A percentile compares a stretch with the other conserved stretches of the same genome.
phyloP scores from a whole-genome alignment of 1,140 invertebrate genomes.

The Eurosta solidaginis region DNA sequence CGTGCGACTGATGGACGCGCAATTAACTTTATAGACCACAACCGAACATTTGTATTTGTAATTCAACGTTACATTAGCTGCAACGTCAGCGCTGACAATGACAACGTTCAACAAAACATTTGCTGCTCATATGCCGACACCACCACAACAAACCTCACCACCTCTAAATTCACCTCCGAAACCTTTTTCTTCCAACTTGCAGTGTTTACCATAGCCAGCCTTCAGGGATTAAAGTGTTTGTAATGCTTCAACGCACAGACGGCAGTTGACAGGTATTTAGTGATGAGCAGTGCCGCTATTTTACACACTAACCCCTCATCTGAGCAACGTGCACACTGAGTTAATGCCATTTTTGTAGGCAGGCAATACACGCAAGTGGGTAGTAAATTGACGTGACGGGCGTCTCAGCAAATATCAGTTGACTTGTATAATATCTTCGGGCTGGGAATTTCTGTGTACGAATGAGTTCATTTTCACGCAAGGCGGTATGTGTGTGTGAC shows the following conservation, averaged over 20 bases:
- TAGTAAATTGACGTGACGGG: conserved; percentile 11
- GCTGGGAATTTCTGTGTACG: not conserved
- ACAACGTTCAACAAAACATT: not conserved
- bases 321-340: not conserved
- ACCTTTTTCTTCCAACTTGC: conserved; percentile 11
- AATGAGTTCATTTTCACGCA: not conserved
- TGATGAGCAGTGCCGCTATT: not conserved
- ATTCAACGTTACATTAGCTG: not conserved
- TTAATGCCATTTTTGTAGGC: too few relatives aligned
- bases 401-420: conserved; percentile 21
- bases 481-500: not conserved
- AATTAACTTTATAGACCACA: conserved; percentile 6
- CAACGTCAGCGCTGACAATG: too few relatives aligned
- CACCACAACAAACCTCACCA: not conserved
- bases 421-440: not conserved
- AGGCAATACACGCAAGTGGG: not conserved
- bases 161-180: not conserved
- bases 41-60: not conserved
- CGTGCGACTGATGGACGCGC: conserved; percentile 8
- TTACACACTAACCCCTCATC: not conserved
- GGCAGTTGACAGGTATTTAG: not conserved
- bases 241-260: conserved; percentile 2
- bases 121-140: not conserved
- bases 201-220: not conserved
- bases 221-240: conserved; percentile 27